Evolutionary conservation across 2,888 invertebrate species (phyloP).

Genomic region (Latrodectus hesperus): DNA sequence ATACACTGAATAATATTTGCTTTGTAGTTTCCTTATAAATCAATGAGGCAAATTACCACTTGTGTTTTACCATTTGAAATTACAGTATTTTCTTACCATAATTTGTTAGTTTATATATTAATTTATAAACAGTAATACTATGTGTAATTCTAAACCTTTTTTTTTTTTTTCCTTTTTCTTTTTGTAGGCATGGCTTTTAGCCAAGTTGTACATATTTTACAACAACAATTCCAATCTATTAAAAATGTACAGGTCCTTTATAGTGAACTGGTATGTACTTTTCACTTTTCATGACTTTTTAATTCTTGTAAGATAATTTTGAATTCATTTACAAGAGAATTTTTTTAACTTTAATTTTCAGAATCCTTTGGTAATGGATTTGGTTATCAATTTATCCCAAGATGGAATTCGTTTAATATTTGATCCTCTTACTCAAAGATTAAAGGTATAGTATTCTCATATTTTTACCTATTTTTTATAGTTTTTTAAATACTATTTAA

Average conservation of each 20-base stretch:
- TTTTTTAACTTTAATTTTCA: slow-evolving; percentile 76
- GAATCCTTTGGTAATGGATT: slow-evolving; percentile 95
- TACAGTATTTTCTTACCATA: no score
- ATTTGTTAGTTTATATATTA: no score
- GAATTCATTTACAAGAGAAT: background rate
- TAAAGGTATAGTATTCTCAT: slow-evolving; percentile 80
- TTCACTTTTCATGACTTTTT: background rate
- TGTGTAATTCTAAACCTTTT: background rate
- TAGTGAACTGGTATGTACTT: slow-evolving; percentile 87
- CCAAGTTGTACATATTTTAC: slow-evolving; percentile 96
- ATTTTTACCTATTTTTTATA: background rate
- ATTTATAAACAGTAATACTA: background rate
- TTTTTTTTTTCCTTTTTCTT: slow-evolving; percentile 4
- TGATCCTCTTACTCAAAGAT: slow-evolving; percentile 93
- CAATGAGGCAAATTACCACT: no score
- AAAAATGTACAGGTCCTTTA: slow-evolving; percentile 97
- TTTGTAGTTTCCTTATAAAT: no score
- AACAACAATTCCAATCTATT: slow-evolving; percentile 95
- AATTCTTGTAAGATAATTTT: background rate
- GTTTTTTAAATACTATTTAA: background rate
- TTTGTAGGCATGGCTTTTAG: slow-evolving; percentile 96
- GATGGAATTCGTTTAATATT: slow-evolving; percentile 98
- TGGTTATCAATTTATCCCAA: slow-evolving; percentile 95
- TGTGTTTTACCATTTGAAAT: no score
- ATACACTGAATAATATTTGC: no score